Base-by-base conservation (phyloP, 2,888 invertebrate genomes). In the Parnassius glacialis region DNA sequence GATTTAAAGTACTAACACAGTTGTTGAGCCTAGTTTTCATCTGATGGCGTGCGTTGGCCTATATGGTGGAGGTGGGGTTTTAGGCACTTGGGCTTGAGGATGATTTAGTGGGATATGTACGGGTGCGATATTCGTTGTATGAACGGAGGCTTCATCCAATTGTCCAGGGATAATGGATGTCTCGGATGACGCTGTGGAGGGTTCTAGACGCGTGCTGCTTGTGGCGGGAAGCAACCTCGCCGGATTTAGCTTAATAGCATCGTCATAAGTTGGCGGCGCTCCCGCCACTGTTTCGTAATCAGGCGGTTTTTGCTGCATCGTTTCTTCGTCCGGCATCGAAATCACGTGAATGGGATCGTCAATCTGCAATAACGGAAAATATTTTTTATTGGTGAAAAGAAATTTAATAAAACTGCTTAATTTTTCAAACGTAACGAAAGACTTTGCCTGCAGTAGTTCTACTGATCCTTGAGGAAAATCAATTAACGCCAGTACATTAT, bases 231-330 rank as follows among this genome's bases (percentile, higher is more conserved):
- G 80, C 64, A 94, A 83, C 51, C 93, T 87, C 68, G 92, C 91
- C 16, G 95, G 94, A 85, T 93, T 93, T 66, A 95, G 85, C 80
- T 94, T 94, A 74, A 95, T 94, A 54, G 95, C 95, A 75, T 95
- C 95, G 78, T 95, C 94, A 82, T 95, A 95, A 16, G 94, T 94
- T 1, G 95, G 95, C 65, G 95, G 95, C 63, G 93, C 93, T 48
- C 94, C 94, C 10, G 94, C 93, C 59, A 95, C 94, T 9, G 93
- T 92, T 75, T 95, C 94, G 83, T 95, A 95, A 79, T 95, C 95
- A 2, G 95, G 95, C 45, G 95, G 95, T 79, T 95, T 95, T 75
- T 94, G 94, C 73, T 93, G 91, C 81, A 93, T 92, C 65, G 92
- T 91, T 75, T 90, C 91, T 70, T 92, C 92, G 67, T 92, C 92